A percentile compares a stretch with the other conserved stretches of the same genome.
Conservation (phyloP, 2,113 vertebrate genomes). For the Podarcis cretensis region DNA sequence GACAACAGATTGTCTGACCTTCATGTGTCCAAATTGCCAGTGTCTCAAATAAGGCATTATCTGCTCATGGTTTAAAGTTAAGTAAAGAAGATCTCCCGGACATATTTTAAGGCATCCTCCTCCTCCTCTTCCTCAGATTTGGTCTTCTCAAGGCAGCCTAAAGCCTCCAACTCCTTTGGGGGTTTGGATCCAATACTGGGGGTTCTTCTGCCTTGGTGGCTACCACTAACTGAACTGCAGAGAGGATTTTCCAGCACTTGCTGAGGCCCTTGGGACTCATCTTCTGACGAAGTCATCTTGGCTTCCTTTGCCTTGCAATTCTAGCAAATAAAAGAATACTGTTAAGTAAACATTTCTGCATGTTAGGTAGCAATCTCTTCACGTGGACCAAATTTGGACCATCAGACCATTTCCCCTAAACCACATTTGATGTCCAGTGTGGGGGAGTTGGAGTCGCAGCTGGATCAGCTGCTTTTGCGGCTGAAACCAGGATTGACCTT, state of each 20-base stretch:
- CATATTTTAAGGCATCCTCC: slow-evolving; percentile 72
- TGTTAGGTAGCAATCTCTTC: not conserved
- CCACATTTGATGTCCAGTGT: no score
- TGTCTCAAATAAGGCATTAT: not conserved
- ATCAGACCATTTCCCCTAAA: no score
- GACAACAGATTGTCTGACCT: not conserved
- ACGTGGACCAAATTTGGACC: no score
- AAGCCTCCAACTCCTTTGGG: fast-evolving
- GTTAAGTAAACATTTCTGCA: not conserved
- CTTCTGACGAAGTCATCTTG: not conserved
- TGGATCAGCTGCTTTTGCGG: no score
- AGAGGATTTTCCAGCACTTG: fast-evolving
- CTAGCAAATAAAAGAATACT: slow-evolving; percentile 18
- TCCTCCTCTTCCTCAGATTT: slow-evolving; percentile 6
- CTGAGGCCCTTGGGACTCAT: not conserved
- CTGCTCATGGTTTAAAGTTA: slow-evolving; percentile 23
- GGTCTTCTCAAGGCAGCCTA: not conserved
- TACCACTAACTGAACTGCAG: not conserved
- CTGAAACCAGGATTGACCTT: no score
- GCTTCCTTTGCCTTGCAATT: not conserved
- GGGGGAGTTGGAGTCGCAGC: no score
- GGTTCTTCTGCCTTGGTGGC: fast-evolving
- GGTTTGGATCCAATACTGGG: fast-evolving
- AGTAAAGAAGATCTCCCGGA: slow-evolving; percentile 81
- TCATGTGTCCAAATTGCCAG: not conserved